Evolutionary conservation across 2,888 invertebrate species (phyloP).

Genomic region (Monoplex corrugatus): DNA sequence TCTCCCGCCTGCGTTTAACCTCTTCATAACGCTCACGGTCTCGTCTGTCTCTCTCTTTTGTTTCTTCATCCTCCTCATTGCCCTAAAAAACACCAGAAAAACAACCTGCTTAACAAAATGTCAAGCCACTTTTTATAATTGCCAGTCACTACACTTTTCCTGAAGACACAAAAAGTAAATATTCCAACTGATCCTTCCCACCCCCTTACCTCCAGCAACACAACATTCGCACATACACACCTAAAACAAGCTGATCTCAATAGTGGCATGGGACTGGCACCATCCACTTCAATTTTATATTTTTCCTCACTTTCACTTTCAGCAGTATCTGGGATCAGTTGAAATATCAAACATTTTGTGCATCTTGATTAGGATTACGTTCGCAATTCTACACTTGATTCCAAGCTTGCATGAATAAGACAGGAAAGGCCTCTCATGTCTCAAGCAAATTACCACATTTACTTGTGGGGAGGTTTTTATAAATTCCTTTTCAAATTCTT

Average conservation of each 20-base stretch:
- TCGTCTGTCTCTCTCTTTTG: constrained; percentile 81
- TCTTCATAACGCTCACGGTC: constrained; percentile 59
- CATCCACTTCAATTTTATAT: neutral
- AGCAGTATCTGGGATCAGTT: constrained; percentile 29
- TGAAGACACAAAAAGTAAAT: too few species aligned
- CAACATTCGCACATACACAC: neutral
- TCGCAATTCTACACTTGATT: neutral
- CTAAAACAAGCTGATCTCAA: neutral
- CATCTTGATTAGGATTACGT: neutral
- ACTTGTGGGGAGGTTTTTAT: too few species aligned
- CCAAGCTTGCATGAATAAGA: neutral
- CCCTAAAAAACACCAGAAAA: constrained; percentile 43
- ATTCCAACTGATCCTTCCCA: constrained; percentile 28
- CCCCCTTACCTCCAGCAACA: neutral
- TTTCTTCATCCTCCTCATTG: constrained; percentile 89
- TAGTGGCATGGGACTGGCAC: constrained; percentile 24
- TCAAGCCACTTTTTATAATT: neutral
- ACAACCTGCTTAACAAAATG: neutral
- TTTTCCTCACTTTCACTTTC: neutral
- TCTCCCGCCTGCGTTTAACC: constrained; percentile 74
- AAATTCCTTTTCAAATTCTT: too few species aligned
- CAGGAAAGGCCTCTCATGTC: too few species aligned
- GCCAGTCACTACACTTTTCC: neutral
- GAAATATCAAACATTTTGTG: constrained; percentile 28
- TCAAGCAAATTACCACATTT: too few species aligned